phyloP scores from a whole-genome alignment of 2,888 invertebrate species.

The Creontiades dilutus region DNA sequence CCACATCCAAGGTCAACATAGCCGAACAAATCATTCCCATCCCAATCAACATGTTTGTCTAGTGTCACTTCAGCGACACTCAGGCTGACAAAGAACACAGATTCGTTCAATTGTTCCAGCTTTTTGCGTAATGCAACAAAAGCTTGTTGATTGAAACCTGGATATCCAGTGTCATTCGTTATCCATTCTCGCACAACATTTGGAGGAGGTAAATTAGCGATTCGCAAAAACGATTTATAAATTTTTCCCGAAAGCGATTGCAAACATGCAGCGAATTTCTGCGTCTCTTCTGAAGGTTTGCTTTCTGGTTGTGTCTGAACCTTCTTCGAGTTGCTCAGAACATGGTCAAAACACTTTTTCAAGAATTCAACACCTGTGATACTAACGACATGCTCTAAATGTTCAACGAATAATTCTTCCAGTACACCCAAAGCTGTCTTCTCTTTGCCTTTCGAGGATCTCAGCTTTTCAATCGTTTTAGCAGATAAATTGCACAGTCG shows the following conservation, averaged over 20 bases:
- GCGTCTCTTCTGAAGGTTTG: not conserved
- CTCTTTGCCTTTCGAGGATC: not conserved
- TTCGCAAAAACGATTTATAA: not conserved
- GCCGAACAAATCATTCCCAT: constrained; percentile 52
- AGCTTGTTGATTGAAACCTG: constrained; percentile 11
- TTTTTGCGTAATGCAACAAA: not conserved
- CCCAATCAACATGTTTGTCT: constrained; percentile 44
- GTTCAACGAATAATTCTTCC: not conserved
- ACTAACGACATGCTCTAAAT: not conserved
- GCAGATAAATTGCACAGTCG: constrained; percentile 2
- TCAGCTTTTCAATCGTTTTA: not conserved
- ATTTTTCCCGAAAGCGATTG: constrained; percentile 23
- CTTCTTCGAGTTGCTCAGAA: constrained; percentile 1
- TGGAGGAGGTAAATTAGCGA: constrained; percentile 16
- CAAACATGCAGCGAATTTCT: constrained; percentile 28
- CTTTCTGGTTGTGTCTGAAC: not conserved
- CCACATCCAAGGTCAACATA: constrained; percentile 68
- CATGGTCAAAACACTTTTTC: constrained; percentile 17
- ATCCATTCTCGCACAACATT: constrained; percentile 14
- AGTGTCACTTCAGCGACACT: constrained; percentile 44
- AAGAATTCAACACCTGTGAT: constrained; percentile 20
- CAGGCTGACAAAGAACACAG: constrained; percentile 16
- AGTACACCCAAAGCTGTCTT: not conserved
- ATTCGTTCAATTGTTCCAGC: not conserved
- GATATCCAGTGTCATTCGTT: not conserved